Conservation (phyloP, 1,140 invertebrate species). For the Euura saliciscinereae region DNA sequence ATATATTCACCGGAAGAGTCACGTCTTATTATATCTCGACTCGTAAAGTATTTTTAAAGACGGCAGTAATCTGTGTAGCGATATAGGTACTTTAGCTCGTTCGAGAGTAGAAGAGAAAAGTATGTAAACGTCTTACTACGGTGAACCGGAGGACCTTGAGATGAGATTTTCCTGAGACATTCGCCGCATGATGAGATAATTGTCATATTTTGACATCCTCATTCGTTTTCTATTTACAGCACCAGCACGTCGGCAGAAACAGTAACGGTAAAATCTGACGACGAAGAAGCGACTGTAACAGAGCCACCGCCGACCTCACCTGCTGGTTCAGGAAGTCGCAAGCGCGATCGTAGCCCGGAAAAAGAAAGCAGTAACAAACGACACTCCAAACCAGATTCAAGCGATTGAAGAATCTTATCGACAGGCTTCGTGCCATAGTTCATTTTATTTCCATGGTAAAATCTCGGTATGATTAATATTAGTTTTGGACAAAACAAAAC, state of each 20-base stretch:
- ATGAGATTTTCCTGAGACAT: no score
- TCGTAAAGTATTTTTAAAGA: no score
- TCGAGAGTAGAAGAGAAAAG: no score
- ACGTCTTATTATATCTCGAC: no score
- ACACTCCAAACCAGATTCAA: conserved; percentile 37
- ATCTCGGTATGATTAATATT: neutral
- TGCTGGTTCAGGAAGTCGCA: conserved; percentile 31
- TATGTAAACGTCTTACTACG: no score
- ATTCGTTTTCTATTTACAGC: conserved; percentile 3
- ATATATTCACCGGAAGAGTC: no score
- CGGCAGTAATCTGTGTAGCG: no score
- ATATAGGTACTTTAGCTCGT: no score
- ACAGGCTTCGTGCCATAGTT: neutral
- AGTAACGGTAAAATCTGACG: neutral
- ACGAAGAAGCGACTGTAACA: neutral
- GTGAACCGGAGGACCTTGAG: no score
- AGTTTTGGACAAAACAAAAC: no score
- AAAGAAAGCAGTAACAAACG: conserved; percentile 44
- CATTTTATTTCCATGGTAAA: conserved; percentile 1
- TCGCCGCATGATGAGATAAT: no score
- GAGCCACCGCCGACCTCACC: conserved; percentile 11
- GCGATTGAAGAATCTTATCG: conserved; percentile 19
- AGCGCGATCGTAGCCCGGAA: conserved; percentile 50
- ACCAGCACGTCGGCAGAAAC: neutral
- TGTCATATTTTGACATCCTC: neutral